A percentile compares a stretch with the other conserved stretches of the same genome.
phyloP scores from a whole-genome alignment of 1,140 invertebrate genomes.

The Drosophila seguyi region DNA sequence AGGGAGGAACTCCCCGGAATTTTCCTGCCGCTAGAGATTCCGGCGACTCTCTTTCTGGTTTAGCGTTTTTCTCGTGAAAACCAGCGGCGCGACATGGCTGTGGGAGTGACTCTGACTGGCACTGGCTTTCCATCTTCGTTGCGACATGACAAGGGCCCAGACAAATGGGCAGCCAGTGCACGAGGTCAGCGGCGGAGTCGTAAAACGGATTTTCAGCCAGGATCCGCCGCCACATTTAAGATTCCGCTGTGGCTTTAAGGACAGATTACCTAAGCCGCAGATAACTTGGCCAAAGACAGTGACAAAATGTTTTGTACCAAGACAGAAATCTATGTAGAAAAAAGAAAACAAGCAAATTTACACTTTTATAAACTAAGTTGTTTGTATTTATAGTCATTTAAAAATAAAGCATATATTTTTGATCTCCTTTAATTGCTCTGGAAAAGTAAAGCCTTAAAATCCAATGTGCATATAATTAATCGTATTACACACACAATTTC shows the following conservation, averaged over 20 bases:
- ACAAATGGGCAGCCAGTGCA: conserved; percentile 60
- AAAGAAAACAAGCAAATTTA: neutral
- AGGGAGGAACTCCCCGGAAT: neutral
- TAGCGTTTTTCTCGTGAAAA: conserved; percentile 18
- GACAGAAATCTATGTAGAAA: neutral
- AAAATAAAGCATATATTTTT: neutral
- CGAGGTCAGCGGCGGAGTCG: conserved; percentile 50
- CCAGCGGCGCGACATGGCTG: neutral
- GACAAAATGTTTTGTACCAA: neutral
- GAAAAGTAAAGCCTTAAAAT: neutral
- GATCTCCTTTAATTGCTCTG: too few species aligned
- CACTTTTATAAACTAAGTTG: neutral
- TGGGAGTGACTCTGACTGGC: conserved; percentile 12
- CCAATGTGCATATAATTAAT: neutral
- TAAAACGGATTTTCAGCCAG: conserved; percentile 39
- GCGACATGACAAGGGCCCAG: conserved; percentile 44
- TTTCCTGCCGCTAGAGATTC: conserved; percentile 18
- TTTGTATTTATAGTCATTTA: neutral
- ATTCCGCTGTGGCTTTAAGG: conserved; percentile 30
- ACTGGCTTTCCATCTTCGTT: conserved; percentile 59
- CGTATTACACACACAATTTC: neutral
- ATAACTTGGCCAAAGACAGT: conserved; percentile 14
- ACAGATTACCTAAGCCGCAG: conserved; percentile 26
- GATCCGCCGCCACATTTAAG: conserved; percentile 21
- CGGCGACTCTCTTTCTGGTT: neutral